A percentile compares a stretch with the other conserved stretches of the same genome.
These are phyloP conservation scores for Hypanus sabinus DNA, from an alignment of 2,113 vertebrate genomes.

Conservation along the genomic window DNA sequence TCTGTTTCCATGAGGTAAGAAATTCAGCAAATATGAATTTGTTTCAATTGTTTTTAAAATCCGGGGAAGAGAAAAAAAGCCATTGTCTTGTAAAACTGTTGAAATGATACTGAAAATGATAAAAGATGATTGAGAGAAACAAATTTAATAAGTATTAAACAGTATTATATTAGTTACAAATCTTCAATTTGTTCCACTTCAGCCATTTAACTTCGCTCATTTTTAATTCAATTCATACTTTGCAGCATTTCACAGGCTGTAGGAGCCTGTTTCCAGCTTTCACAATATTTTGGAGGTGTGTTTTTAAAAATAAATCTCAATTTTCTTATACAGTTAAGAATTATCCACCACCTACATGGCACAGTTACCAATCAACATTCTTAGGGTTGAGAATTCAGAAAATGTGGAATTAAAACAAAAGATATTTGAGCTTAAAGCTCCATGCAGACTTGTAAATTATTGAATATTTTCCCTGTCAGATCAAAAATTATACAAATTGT, in stretches of 20 bases:
- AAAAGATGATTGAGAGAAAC: not conserved
- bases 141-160: conserved; percentile 15
- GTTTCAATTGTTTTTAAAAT: not conserved
- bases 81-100: not conserved
- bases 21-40: conserved; percentile 8
- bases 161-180: not conserved
- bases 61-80: not conserved
- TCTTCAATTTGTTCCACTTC: conserved; percentile 23
- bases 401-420: not conserved
- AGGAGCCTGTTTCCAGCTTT: not conserved
- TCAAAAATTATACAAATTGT: not conserved
- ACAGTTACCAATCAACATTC: too few relatives aligned
- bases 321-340: not conserved
- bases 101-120: not conserved
- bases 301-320: not conserved
- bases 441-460: not conserved
- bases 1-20: not conserved
- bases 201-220: not conserved
- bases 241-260: not conserved
- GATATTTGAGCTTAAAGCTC: not conserved
- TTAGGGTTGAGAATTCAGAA: not conserved
- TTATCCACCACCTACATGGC: not conserved
- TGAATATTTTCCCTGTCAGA: not conserved
- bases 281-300: not conserved
- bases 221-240: not conserved